Evolutionary conservation across 2,113 vertebrate genomes (phyloP), one percentile per base, ranked within the genome.

Genomic region (Rhabdomys dilectus): DNA sequence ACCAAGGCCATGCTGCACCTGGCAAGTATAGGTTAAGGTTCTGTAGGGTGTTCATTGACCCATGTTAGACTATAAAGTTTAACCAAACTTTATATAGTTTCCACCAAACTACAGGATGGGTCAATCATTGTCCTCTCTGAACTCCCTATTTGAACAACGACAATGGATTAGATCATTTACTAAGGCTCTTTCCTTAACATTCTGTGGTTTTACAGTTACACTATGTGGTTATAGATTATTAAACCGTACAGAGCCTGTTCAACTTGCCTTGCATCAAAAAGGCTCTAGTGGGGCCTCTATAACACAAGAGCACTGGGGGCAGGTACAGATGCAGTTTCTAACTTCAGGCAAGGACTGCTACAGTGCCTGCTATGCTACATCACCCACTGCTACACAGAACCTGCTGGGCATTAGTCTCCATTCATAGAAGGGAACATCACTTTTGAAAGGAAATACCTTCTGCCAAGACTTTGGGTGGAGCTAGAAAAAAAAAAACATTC

Each of bases 391-490:
- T 73, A 39, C 66, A 36, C 24, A 76, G 53, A 86, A 86, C 89
- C 66, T 76, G 70, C 84, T 85, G 75, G 60, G 24, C 76, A 48
- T 93, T 89, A 66, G 91, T 70, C 73, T 82, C 76, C 76, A 70
- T 48, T 34, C 21, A 21, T 75, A 68, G 88, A 3, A 75, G 22
- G 11, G 16, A 2, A 42, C 26, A 53, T 66, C 34, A 31, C 73
- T 66, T 24, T 87, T 39, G 80, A 66, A 96, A 82, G 72, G 72
- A 92, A 94, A 92, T n/a, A 88, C 73, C 21, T 88, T 95, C 75
- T 95, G 97, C 97, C 85, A 97, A 97, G 81, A 42, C 45, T 87
- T 90, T 8, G 96, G 96, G 97, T 95, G 97, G 95, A 75, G 93
- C 82, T 95, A 92, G 48, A 45, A 45, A 94, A 93, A 34, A 4